A percentile compares a stretch with the other conserved stretches of the same genome.
phyloP scores from a whole-genome alignment of 2,113 vertebrate genomes.

The Melanotaenia duboulayi region DNA sequence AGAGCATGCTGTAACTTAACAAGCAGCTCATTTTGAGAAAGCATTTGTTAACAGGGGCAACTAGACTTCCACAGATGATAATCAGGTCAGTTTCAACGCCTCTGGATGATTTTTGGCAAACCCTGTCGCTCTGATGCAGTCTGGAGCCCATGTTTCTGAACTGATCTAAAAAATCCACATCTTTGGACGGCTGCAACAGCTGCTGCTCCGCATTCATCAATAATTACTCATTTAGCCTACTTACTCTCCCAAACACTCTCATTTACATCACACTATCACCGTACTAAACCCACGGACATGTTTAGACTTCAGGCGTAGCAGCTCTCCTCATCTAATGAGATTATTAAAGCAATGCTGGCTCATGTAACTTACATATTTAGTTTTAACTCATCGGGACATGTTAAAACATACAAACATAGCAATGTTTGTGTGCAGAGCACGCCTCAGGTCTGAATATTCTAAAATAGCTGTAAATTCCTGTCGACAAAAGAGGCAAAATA shows the following conservation, averaged over 20 bases:
- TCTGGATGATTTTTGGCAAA: neutral
- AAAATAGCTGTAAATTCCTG: neutral
- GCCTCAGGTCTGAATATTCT: neutral
- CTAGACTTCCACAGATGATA: no score
- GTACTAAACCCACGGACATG: constrained; percentile 11
- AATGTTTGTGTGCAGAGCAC: neutral
- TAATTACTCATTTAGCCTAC: constrained; percentile 31
- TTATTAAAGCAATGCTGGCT: neutral
- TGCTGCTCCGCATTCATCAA: constrained; percentile 46
- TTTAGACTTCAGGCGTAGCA: constrained; percentile 2
- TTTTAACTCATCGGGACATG: neutral
- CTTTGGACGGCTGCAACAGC: constrained; percentile 2
- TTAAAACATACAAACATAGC: neutral
- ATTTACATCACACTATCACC: constrained; percentile 22
- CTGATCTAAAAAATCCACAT: constrained; percentile 6
- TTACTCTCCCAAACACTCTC: constrained; percentile 12
- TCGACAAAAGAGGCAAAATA: neutral
- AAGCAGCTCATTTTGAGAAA: no score
- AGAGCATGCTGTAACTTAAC: no score
- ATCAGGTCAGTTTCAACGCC: neutral
- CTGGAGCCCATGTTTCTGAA: neutral
- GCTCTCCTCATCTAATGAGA: constrained; percentile 18
- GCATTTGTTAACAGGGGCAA: no score
- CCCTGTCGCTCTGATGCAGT: neutral
- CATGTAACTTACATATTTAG: neutral